Conservation (phyloP, 2,113 vertebrate species). For the Bettongia penicillata region DNA sequence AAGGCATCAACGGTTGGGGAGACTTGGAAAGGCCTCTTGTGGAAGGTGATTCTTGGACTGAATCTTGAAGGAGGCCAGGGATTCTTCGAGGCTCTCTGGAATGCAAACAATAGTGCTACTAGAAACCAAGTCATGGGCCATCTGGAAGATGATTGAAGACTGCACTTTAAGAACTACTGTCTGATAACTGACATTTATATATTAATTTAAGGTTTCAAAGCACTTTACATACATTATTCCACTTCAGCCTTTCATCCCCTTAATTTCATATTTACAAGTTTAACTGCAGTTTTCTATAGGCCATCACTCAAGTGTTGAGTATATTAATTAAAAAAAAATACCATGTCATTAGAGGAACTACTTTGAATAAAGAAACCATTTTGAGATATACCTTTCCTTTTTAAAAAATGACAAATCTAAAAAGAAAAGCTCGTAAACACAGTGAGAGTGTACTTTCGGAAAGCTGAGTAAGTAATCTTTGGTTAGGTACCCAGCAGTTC, state of each 20-base stretch:
- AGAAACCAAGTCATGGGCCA: background rate
- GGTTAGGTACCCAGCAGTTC: background rate
- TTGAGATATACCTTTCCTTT: background rate
- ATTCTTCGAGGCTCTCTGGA: background rate
- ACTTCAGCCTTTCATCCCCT: background rate
- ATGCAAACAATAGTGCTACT: background rate
- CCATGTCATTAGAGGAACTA: rapidly evolving
- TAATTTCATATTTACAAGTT: background rate
- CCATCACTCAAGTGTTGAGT: background rate
- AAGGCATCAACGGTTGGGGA: background rate
- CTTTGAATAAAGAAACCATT: background rate
- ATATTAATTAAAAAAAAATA: background rate
- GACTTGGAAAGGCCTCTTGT: background rate
- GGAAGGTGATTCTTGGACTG: background rate
- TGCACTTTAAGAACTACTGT: background rate
- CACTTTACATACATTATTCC: background rate
- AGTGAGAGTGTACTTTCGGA: background rate
- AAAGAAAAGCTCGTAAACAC: background rate
- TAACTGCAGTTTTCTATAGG: background rate
- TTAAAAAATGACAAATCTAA: background rate
- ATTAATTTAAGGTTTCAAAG: background rate
- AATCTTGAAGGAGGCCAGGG: background rate
- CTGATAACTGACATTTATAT: background rate
- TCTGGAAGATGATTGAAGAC: background rate
- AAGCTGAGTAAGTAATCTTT: background rate